A percentile compares a stretch with the other conserved stretches of the same genome.
phyloP scores from a whole-genome alignment of 2,888 invertebrate species.

The Latrodectus hesperus region DNA sequence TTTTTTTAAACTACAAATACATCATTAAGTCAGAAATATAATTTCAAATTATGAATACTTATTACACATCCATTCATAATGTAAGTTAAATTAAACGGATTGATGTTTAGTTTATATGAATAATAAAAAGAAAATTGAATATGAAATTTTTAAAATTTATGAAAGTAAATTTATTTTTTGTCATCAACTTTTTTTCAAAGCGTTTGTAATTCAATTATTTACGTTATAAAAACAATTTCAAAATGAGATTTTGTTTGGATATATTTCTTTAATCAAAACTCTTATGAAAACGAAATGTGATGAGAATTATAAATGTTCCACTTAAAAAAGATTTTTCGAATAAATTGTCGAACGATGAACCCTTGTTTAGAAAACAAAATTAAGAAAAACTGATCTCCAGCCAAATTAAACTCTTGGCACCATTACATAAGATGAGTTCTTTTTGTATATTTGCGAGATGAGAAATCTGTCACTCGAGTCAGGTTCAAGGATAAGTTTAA shows the following conservation, averaged over 20 bases:
- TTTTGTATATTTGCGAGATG: constrained; percentile 9
- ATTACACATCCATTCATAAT: too few species aligned
- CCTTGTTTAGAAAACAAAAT: constrained; percentile 14
- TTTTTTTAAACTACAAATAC: too few species aligned
- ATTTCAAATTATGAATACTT: too few species aligned
- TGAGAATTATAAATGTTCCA: neutral
- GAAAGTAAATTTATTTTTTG: neutral
- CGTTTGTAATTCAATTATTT: neutral
- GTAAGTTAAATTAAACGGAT: too few species aligned
- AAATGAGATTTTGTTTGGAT: neutral
- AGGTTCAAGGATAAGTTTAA: constrained; percentile 59
- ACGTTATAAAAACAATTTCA: neutral
- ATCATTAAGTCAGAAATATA: too few species aligned
- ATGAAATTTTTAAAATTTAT: neutral
- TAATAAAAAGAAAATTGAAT: too few species aligned
- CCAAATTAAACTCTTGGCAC: constrained; percentile 57
- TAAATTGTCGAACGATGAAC: constrained; percentile 33
- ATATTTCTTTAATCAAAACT: too few species aligned
- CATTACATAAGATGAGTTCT: constrained; percentile 32
- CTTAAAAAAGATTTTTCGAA: too few species aligned
- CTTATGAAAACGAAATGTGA: neutral
- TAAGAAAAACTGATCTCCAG: constrained; percentile 23
- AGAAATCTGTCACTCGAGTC: constrained; percentile 22
- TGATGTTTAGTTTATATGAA: too few species aligned
- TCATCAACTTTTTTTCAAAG: neutral